Evolutionary conservation across 2,888 invertebrate species (phyloP), one percentile per base, ranked within the genome.

Genomic region (Thera britannica): DNA sequence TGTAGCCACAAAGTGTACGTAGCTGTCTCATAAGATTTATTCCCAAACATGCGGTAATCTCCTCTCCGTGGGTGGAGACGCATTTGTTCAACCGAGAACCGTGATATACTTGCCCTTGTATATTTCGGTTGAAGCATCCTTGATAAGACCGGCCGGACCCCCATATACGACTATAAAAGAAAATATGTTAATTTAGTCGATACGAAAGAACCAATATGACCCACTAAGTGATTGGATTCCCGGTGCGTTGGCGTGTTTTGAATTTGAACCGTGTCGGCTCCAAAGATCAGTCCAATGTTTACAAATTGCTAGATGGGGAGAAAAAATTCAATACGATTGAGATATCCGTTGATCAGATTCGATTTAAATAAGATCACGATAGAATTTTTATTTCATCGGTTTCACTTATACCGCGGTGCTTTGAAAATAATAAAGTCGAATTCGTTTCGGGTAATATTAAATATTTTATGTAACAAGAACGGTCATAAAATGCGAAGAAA

Each of bases 221-320:
- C 92, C 85, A 89, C 92, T 93, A 93, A 93, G 93, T 93, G 93
- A 93, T 93, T 93, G 92, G 93, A 83, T 90, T 88, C 79, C 86
- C 82, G 83, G 83, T 86, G 85, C 84, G 83, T 81, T 79, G 80
- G 83, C 89, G 90, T 90, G 91, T 88, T 88, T 89, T 81, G 91
- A 92, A 93, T 92, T 87, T 85, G 84, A 87, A 90, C 85, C 77
- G 69, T 68, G 62, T 69, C 75, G 79, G 77, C 75, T 79, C 83
- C 85, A 80, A 83, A 86, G 82, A 84, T 84, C 79, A 82, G 79
- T 79, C 77, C 90, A 90, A 92, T 92, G 92, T 90, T 92, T 92
- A 92, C 88, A 88, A 92, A 92, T 92, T 86, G 86, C 83, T 80
- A 71, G 77, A 75, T 82, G 77, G 76, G 78, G 78, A 80, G 79